Base-by-base conservation (phyloP, 2,797 vertebrate genomes). In the Ataeniobius toweri region DNA sequence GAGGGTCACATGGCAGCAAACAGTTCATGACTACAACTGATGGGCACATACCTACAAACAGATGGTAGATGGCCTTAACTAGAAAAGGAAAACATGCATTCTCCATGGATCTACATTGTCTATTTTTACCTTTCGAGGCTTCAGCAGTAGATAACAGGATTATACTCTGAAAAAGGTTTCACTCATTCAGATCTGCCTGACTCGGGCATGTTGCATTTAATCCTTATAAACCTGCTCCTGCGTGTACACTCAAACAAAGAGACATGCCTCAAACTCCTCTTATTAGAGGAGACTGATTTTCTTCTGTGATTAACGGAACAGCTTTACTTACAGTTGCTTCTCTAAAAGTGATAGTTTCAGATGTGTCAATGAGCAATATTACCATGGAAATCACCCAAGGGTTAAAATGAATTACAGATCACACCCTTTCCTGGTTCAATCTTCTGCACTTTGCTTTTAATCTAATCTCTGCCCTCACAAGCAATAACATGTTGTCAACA, bases 31-130 rank as follows among this genome's bases (percentile, higher is more conserved):
- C 86, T 74, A 91, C 90, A 91, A 92, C 85, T 91, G 93, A 94
- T 91, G 90, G 92, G 88, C 81, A 90, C 92, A 93, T 94, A 92
- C 91, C 88, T 92, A 87, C 88, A 90, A 90, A 92, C 94, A 94
- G 92, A 91, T 93, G 93, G 91, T 85, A 86, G 56, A 88, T 82
- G 82, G 85, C 84, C 82, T 89, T 63, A 86, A 85, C 88, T 75
- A 82, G 86, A 89, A 87, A 89, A 82, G 89, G 84, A 89, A 92
- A 93, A 93, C 89, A 85, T 78, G 82, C 79, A 84, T 91, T 91
- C 93, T 93, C 91, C 14, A 0, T 78, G 86, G 92, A 83, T 89
- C 82, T 85, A 74, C 81, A 63, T 89, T 86, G 86, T 85, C 90
- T 94, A 94, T 95, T 94, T 95, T 95, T 95, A 93, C 86, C 69